Evolutionary conservation across 2,888 invertebrate genomes (phyloP).

Genomic region (Clusia tigrina): DNA sequence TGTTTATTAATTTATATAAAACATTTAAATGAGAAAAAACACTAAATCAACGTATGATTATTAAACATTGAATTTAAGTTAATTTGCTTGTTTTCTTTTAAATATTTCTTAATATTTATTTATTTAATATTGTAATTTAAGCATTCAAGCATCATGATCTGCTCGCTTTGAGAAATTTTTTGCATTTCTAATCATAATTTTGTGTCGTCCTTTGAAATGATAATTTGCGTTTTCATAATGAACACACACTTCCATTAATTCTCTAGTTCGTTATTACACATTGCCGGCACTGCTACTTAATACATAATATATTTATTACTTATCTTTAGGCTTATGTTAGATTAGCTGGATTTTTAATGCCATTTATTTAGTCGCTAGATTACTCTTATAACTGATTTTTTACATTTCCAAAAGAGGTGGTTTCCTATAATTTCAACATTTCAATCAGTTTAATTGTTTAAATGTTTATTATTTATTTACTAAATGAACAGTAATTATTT

Average conservation of each 20-base stretch:
- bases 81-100: conserved; percentile 23
- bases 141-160: conserved; percentile 27
- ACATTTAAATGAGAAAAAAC: too few species aligned
- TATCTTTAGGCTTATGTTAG: not conserved
- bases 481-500: too few species aligned
- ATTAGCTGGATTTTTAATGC: not conserved
- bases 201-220: too few species aligned
- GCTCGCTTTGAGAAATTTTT: conserved; percentile 30
- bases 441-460: too few species aligned
- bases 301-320: not conserved
- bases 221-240: not conserved
- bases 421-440: not conserved
- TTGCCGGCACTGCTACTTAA: conserved; percentile 48
- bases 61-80: too few species aligned
- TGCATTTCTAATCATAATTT: conserved; percentile 23
- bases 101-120: conserved; percentile 28
- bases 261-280: conserved; percentile 49
- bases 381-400: not conserved
- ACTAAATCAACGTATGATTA: too few species aligned
- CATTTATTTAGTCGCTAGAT: not conserved
- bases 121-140: conserved; percentile 29
- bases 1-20: too few species aligned
- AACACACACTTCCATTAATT: conserved; percentile 24
- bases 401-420: not conserved
- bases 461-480: too few species aligned